phyloP scores from a whole-genome alignment of 2,113 vertebrate species.

The Phalacrocorax carbo region DNA sequence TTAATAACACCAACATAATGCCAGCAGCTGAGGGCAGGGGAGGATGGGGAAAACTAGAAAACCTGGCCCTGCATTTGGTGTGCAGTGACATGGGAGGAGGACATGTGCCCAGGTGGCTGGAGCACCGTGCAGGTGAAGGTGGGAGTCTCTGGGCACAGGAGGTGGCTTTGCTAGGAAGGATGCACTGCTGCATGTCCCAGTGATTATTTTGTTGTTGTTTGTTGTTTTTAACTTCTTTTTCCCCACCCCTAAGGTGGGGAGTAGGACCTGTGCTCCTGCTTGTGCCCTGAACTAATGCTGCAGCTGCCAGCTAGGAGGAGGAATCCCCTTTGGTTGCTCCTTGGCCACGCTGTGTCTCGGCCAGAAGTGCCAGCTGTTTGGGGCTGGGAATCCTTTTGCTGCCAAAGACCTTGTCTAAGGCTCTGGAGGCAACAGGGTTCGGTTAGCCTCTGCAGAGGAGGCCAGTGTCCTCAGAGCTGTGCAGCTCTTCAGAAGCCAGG shows the following conservation, averaged over 20 bases:
- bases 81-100: background rate
- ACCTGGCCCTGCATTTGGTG: background rate
- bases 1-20: background rate
- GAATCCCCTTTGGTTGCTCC: background rate
- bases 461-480: background rate
- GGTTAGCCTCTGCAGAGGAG: background rate
- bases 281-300: background rate
- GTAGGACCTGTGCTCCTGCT: background rate
- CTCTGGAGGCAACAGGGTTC: background rate
- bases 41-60: background rate
- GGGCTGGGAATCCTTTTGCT: background rate
- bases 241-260: background rate
- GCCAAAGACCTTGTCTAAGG: background rate
- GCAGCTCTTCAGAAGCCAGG: background rate
- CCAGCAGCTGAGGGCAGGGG: background rate
- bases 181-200: background rate
- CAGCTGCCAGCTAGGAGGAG: background rate
- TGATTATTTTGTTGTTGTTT: background rate
- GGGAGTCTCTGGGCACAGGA: background rate
- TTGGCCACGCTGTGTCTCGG: background rate
- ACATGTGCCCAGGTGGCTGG: rapidly evolving
- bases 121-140: rapidly evolving
- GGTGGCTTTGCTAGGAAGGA: background rate
- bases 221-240: background rate
- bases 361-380: background rate